A percentile compares a stretch with the other conserved stretches of the same genome.
These are phyloP conservation scores for Gnathonemus echidnorhynchus DNA, from an alignment of 2,113 vertebrate species.

Conservation along the genomic window DNA sequence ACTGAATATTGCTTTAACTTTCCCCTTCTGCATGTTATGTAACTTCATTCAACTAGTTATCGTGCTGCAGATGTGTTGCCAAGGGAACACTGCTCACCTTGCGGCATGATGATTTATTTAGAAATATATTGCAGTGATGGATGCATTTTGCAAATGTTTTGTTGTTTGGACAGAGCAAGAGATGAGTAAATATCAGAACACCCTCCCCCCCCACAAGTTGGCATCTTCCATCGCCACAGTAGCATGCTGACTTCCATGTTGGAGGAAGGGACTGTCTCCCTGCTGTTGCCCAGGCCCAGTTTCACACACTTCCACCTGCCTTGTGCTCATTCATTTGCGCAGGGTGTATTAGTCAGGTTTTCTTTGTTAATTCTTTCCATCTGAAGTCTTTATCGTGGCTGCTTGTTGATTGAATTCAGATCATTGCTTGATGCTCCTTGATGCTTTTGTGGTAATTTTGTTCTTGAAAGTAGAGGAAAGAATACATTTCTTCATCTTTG, in stretches of 20 bases:
- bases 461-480: neutral
- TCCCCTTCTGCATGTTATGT: constrained; percentile 14
- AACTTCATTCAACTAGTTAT: constrained; percentile 28
- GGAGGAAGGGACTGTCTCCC: neutral
- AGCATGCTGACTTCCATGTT: neutral
- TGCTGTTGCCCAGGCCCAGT: neutral
- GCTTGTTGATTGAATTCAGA: neutral
- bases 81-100: constrained; percentile 18
- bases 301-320: neutral
- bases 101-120: neutral
- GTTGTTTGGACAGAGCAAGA: neutral
- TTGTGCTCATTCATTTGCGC: neutral
- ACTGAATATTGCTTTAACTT: constrained; percentile 12
- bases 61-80: constrained; percentile 25
- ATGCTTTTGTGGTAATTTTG: neutral
- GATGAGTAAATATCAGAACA: neutral
- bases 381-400: neutral
- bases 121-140: neutral
- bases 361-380: neutral
- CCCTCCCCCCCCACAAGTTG: neutral
- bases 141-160: constrained; percentile 12
- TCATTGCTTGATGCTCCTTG: neutral
- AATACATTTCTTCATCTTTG: neutral
- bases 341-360: neutral
- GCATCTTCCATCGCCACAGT: neutral